Conservation (phyloP, 2,888 invertebrate genomes). For the Polydrusus pterygomalis region DNA sequence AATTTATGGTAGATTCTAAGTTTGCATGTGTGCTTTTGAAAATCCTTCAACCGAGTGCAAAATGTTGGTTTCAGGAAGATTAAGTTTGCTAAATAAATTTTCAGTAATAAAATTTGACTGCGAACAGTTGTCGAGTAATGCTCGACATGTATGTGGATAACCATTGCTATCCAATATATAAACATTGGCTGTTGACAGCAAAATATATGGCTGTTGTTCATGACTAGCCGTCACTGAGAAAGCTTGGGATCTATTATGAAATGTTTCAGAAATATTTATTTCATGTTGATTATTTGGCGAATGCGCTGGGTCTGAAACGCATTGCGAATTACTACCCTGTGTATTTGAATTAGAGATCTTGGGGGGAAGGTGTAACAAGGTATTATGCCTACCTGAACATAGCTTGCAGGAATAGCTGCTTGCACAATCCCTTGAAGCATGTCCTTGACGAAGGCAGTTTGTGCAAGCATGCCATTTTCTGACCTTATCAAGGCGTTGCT, state of each 20-base stretch:
- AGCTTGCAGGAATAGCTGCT: neutral
- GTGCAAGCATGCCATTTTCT: neutral
- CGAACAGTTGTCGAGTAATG: neutral
- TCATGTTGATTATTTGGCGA: neutral
- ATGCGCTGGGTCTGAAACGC: neutral
- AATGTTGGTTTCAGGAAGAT: neutral
- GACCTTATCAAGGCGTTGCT: neutral
- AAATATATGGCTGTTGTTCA: neutral
- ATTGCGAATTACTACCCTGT: neutral
- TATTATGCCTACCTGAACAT: neutral
- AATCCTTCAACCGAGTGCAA: slow-evolving; percentile 33
- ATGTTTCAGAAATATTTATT: neutral
- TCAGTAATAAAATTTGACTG: slow-evolving; percentile 19
- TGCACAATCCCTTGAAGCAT: neutral
- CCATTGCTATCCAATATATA: neutral
- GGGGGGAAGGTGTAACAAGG: neutral
- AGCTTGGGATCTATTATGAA: neutral
- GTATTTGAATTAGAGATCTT: neutral
- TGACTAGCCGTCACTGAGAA: neutral
- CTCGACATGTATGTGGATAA: slow-evolving; percentile 13
- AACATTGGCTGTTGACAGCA: slow-evolving; percentile 2
- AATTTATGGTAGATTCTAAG: neutral
- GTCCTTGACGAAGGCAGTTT: slow-evolving; percentile 10
- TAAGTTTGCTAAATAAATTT: neutral
- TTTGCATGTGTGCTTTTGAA: neutral